A percentile compares a stretch with the other conserved stretches of the same genome.
Conservation (phyloP, 30 jellyfish, hydroid and myxozoan species). For the Aurelia coerulea region DNA sequence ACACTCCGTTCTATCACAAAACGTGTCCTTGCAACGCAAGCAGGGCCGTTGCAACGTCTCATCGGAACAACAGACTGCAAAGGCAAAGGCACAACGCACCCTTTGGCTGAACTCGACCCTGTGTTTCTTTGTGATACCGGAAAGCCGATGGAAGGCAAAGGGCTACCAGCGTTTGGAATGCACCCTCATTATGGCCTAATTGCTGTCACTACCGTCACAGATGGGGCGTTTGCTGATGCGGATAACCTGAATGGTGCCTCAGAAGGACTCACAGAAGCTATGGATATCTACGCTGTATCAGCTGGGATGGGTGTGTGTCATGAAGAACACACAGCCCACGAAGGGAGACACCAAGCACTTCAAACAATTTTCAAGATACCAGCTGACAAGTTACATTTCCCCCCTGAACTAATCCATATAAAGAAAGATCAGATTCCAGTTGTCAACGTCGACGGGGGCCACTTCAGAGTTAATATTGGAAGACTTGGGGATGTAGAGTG, state of each 20-base stretch:
- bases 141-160: slow-evolving; percentile 32
- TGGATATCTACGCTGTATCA: slow-evolving; percentile 47
- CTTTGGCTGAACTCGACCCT: slow-evolving; percentile 45
- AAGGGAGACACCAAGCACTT: slow-evolving; percentile 33
- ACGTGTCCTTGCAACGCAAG: slow-evolving; percentile 25
- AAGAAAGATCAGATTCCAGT: slow-evolving; percentile 40
- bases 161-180: slow-evolving; percentile 50
- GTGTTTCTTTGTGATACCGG: slow-evolving; percentile 38
- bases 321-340: slow-evolving; percentile 45
- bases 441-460: slow-evolving; percentile 49
- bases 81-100: slow-evolving; percentile 56
- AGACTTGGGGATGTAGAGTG: slow-evolving; percentile 53
- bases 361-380: slow-evolving; percentile 56
- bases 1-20: slow-evolving; percentile 34
- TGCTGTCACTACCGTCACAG: slow-evolving; percentile 48
- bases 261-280: slow-evolving; percentile 40
- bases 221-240: slow-evolving; percentile 49
- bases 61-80: slow-evolving; percentile 40
- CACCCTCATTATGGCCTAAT: slow-evolving; percentile 60
- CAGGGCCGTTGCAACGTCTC: slow-evolving; percentile 51
- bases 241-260: slow-evolving; percentile 40
- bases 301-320: slow-evolving; percentile 65
- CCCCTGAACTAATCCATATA: slow-evolving; percentile 33
- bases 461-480: slow-evolving; percentile 34
- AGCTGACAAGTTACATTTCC: slow-evolving; percentile 26